Percentiles rank a stretch among this genome's conserved stretches.
phyloP scores from a whole-genome alignment of 2,113 vertebrate genomes.

The Diadophis punctatus region DNA sequence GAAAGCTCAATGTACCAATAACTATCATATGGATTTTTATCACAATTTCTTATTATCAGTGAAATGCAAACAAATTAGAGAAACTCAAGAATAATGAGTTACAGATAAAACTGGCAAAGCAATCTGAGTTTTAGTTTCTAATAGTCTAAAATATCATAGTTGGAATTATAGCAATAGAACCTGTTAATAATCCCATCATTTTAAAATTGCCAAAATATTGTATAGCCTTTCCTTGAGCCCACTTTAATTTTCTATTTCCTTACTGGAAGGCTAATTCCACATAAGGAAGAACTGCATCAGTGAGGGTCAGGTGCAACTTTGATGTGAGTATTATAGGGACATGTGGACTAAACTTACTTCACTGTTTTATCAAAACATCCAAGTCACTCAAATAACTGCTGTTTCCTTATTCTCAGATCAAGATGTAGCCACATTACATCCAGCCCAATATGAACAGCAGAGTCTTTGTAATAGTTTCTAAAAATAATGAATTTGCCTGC shows the following conservation, averaged over 20 bases:
- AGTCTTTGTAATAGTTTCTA: background rate
- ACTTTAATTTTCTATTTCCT: background rate
- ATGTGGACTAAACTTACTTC: background rate
- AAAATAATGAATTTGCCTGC: background rate
- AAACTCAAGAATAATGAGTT: background rate
- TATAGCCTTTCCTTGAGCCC: background rate
- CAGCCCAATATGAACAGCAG: background rate
- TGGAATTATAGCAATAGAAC: background rate
- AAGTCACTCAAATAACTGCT: background rate
- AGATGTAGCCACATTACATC: background rate
- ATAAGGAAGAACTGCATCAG: background rate
- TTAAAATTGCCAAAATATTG: background rate
- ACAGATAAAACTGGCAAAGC: background rate
- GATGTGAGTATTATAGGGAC: background rate
- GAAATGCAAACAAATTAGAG: background rate
- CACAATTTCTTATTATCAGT: background rate
- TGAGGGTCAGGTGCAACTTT: background rate
- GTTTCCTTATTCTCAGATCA: background rate
- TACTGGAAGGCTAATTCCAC: background rate
- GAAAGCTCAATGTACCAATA: background rate
- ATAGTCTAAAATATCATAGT: background rate
- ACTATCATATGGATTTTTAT: background rate
- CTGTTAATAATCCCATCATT: background rate
- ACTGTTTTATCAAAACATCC: background rate
- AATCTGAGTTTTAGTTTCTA: background rate